These are phyloP conservation scores for Podarcis cretensis DNA, from an alignment of 2,113 vertebrate species.

Conservation along the genomic window DNA sequence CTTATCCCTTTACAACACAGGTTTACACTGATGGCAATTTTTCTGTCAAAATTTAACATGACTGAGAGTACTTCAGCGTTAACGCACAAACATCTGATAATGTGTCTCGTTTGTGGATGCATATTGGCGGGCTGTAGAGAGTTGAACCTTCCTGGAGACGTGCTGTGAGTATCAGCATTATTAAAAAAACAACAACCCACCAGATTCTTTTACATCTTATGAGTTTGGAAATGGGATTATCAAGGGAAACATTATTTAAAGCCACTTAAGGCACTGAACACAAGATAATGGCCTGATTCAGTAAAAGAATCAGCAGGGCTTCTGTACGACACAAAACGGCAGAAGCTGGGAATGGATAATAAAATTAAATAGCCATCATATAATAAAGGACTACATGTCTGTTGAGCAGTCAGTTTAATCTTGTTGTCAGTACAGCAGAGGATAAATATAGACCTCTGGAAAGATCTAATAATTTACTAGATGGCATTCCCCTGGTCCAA, in stretches of 20 bases:
- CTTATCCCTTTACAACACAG: conserved; percentile 31
- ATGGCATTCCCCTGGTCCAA: conserved; percentile 64
- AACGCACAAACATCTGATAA: conserved; percentile 38
- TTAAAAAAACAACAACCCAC: conserved; percentile 36
- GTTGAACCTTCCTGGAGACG: conserved; percentile 20
- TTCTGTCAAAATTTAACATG: conserved; percentile 14
- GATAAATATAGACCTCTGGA: conserved; percentile 66
- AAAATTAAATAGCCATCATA: conserved; percentile 54
- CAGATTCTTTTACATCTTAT: conserved; percentile 45
- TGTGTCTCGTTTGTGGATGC: background rate
- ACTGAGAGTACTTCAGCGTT: conserved; percentile 27
- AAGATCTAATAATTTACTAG: conserved; percentile 69
- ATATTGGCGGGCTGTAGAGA: conserved; percentile 17
- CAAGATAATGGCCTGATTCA: conserved; percentile 49
- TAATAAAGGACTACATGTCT: conserved; percentile 53
- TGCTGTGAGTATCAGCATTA: conserved; percentile 43
- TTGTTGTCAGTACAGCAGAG: conserved; percentile 58
- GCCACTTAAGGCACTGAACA: conserved; percentile 53
- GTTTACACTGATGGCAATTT: background rate
- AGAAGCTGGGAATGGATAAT: conserved; percentile 49
- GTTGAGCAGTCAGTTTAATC: conserved; percentile 64
- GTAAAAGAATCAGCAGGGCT: conserved; percentile 13
- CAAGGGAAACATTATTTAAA: conserved; percentile 52
- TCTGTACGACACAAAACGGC: conserved; percentile 24
- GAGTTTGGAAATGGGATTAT: conserved; percentile 51